A percentile compares a stretch with the other conserved stretches of the same genome.
phyloP scores from a whole-genome alignment of 2,797 vertebrate species.

The Pteropus rufus region DNA sequence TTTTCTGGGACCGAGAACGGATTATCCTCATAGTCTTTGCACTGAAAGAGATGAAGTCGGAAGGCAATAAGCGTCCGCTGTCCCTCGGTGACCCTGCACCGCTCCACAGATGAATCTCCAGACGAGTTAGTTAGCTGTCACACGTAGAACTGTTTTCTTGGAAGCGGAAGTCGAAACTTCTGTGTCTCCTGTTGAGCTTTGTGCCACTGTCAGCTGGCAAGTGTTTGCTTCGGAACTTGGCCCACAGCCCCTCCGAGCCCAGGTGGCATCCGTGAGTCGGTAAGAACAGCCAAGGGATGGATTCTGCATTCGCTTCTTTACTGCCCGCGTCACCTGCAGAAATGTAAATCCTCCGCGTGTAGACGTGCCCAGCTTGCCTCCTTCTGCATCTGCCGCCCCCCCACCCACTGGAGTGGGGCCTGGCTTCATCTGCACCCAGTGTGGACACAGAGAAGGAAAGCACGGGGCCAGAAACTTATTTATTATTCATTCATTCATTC shows the following conservation, averaged over 20 bases:
- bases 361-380: neutral
- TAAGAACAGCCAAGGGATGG: too few relatives aligned
- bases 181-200: neutral
- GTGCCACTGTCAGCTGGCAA: accelerated
- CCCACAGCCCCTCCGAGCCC: neutral
- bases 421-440: accelerated
- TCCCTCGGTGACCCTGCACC: neutral
- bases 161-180: neutral
- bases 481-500: too few relatives aligned
- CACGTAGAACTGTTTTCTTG: neutral
- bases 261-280: neutral
- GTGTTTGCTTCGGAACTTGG: neutral
- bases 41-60: conserved; percentile 14
- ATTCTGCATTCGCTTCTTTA: neutral
- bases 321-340: neutral
- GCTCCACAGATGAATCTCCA: neutral
- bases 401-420: too few relatives aligned
- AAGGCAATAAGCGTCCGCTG: neutral
- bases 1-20: conserved; percentile 32
- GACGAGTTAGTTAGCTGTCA: neutral
- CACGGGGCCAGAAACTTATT: neutral
- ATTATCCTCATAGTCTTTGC: conserved; percentile 21
- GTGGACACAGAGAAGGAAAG: neutral
- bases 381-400: accelerated
- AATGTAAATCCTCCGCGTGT: neutral